These are phyloP conservation scores for Aromia moschata DNA, from an alignment of 2,888 invertebrate species.

Conservation along the genomic window DNA sequence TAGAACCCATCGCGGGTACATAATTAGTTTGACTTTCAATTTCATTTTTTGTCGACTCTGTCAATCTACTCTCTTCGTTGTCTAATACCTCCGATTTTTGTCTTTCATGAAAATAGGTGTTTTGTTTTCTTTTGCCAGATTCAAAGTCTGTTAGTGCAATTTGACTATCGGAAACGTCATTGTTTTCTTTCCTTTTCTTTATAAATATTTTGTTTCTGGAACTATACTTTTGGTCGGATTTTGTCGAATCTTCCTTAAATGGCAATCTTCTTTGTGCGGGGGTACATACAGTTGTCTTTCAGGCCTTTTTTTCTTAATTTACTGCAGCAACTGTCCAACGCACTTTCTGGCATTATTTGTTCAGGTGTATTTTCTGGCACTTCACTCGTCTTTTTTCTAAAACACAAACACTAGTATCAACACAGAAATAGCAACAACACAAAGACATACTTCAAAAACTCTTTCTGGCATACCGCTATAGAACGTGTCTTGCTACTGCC, in stretches of 20 bases:
- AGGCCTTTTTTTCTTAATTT: conserved; percentile 52
- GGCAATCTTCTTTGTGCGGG: conserved; percentile 56
- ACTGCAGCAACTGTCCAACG: conserved; percentile 28
- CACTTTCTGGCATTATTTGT: conserved; percentile 37
- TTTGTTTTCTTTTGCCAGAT: conserved; percentile 3
- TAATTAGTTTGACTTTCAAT: neutral
- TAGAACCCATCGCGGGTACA: neutral
- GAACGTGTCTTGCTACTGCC: conserved; percentile 43
- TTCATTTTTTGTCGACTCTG: neutral
- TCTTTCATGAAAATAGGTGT: neutral
- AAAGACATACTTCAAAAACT: conserved; percentile 49
- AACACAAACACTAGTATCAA: conserved; percentile 3
- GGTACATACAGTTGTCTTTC: conserved; percentile 60
- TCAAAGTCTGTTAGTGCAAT: neutral
- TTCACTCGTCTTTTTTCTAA: conserved; percentile 29
- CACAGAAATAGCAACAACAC: neutral
- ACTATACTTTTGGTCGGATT: conserved; percentile 29
- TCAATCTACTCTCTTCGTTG: neutral
- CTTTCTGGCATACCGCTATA: conserved; percentile 51
- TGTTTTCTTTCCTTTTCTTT: conserved; percentile 18
- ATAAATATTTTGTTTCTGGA: conserved; percentile 24
- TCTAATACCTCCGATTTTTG: neutral
- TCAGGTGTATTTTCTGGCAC: neutral
- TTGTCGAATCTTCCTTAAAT: conserved; percentile 27
- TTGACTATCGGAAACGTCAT: conserved; percentile 5